phyloP scores from a whole-genome alignment of 2,888 invertebrate species.

The Eupithecia exiguata region DNA sequence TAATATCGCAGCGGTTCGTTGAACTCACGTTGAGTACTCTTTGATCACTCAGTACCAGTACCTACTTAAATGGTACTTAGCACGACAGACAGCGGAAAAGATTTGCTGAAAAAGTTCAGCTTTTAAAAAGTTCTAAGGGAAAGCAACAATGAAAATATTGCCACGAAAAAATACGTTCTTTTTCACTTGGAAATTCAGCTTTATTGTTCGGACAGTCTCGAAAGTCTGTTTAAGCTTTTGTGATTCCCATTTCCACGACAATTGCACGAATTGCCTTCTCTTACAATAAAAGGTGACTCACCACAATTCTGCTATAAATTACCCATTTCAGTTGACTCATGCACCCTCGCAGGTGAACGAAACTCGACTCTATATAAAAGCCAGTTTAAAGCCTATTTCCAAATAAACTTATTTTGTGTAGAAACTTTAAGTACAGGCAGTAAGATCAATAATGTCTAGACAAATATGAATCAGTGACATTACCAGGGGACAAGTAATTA shows the following conservation, averaged over 20 bases:
- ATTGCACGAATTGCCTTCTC: constrained; percentile 41
- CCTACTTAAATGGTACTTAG: constrained; percentile 2
- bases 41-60: constrained; percentile 8
- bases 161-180: constrained; percentile 8
- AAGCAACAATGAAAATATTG: constrained; percentile 2
- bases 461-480: constrained; percentile 40
- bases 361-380: constrained; percentile 20
- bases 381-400: constrained; percentile 16
- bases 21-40: constrained; percentile 23
- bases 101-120: constrained; percentile 1
- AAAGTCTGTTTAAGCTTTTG: constrained; percentile 18
- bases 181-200: constrained; percentile 8
- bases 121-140: constrained; percentile 2
- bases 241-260: constrained; percentile 31
- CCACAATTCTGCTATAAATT: constrained; percentile 35
- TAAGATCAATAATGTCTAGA: constrained; percentile 51
- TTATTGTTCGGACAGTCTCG: constrained; percentile 11
- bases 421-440: constrained; percentile 30
- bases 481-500: constrained; percentile 17
- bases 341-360: constrained; percentile 27
- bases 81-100: constrained; percentile 1
- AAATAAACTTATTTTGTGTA: not conserved
- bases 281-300: constrained; percentile 41
- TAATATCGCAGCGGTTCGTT: constrained; percentile 19
- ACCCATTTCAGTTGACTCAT: constrained; percentile 42